A percentile compares a stretch with the other conserved stretches of the same genome.
phyloP scores from a whole-genome alignment of 1,140 invertebrate species.

The Tribolium madens region DNA sequence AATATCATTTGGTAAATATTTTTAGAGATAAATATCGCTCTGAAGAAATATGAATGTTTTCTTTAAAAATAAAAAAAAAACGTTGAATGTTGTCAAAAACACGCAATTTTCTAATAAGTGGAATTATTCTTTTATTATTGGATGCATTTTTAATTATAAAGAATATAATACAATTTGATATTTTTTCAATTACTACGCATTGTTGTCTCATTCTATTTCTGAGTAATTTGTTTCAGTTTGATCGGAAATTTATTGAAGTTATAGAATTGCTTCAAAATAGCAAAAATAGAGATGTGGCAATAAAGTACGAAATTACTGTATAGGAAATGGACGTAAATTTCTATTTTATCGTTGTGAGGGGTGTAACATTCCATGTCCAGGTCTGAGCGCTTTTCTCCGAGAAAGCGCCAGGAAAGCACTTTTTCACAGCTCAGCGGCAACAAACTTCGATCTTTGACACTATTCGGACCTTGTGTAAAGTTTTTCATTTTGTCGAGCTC shows the following conservation, averaged over 20 bases:
- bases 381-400: constrained; percentile 24
- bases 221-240: no score
- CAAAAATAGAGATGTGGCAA: neutral
- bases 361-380: constrained; percentile 31
- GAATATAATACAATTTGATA: no score
- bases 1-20: neutral
- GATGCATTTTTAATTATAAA: neutral
- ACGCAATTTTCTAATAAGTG: neutral
- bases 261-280: neutral
- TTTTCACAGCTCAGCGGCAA: constrained; percentile 29
- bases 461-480: neutral
- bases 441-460: constrained; percentile 28
- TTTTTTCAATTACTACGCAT: no score
- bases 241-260: neutral
- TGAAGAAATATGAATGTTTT: neutral
- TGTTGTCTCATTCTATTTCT: no score
- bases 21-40: neutral
- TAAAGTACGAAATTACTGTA: neutral
- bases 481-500: neutral
- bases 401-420: constrained; percentile 30
- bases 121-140: neutral
- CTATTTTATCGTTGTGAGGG: neutral
- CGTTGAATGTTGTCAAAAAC: neutral
- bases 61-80: neutral
- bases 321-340: neutral